Base-by-base conservation (phyloP, 2,888 invertebrate genomes). In the Protophormia terraenovae region DNA sequence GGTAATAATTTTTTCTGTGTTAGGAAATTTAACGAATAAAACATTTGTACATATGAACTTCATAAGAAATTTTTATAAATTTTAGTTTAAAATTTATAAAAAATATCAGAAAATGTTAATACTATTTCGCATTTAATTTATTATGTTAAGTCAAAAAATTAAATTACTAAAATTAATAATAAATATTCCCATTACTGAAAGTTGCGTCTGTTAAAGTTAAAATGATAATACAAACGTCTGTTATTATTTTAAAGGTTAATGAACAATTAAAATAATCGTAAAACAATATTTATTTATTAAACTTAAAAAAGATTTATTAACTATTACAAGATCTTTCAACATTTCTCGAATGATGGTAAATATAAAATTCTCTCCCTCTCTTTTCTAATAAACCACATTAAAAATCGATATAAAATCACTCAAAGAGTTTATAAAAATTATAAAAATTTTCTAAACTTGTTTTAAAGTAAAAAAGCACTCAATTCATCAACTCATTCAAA, bases 351-450 rank as follows among this genome's bases (percentile, higher is more conserved):
- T 64, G n/a, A 32, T 58, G 8, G 35, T 12, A 41, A 60, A 19
- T 1, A 3, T 22, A 22, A 5, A 69, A 24, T 3, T 12, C 3
- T 58, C 24, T 32, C 47, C 35, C 58, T 58, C 41, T n/a, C 14
- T 41, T 4, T 47, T 16, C 2, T 19, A 41, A 41, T n/a, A 7
- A 47, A 16, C 6, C 45, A 47, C 7, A 7, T 7, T 32, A 6
- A 10, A 38, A 38, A 12, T 5, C 5, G 22, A 64, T 10, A 10
- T 1, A 53, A 64, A 71, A 67, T 5, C 60, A 69, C 84, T 84
- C 84, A 77, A 75, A 75, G 83, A 83, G 83, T 4, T 32, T 45
- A 47, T 19, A 5, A 12, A n/a, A 1, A 7, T 24, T 16, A 16
- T 32, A 45, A 53, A 19, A 24, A 53, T 10, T 72, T 27, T 29